Base-by-base conservation (phyloP, 2,888 invertebrate genomes). In the Caenorhabditis macrosperma region DNA sequence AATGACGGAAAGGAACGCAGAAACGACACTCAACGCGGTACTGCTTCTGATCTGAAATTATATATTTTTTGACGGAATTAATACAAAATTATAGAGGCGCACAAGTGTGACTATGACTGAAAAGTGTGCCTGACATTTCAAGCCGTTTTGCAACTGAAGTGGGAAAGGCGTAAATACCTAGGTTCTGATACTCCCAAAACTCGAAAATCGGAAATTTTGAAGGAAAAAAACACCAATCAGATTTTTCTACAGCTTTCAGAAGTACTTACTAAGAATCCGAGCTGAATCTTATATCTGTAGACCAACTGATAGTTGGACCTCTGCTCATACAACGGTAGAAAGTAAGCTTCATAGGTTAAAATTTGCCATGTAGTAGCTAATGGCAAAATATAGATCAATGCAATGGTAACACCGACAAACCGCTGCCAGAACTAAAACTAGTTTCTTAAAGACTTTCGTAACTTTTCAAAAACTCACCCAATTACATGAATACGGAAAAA, bases 291-390 rank as follows among this genome's bases (percentile, higher is more conserved):
- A 10, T 24, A n/a, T 10, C 57, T 33, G 30, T 77, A 77, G 0
- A 77, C 60, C 44, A 77, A n/a, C 12, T 77, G 77, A 69, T 69
- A 77, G 35, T 30, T 57, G 10, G 77, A 77, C 12, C 20, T 26
- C 12, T 69, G 20, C 1, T 50, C 33, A 35, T 63, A 55, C 7
- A 77, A 10, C 0, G 77, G 28, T 12, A 77, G 20, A n/a, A 69
- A 77, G 17, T 63, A 69, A 7, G 64, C 50, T 0, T 26, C n/a
- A 26, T 77, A 77, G 15, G 77, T 69, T n/a, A 69, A 38, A 44
- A 77, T 64, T 33, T 77, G 77, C 77, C 77, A 77, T n/a, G 77
- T 77, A n/a, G 63, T 48, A 0, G 59, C 5, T 10, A 77, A 9
- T 6, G 77, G 66, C 0, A 77, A 35, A 26, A 77, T 59, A 35